Evolutionary conservation across 1,140 invertebrate species (phyloP).

Genomic region (Cotesia vestalis): DNA sequence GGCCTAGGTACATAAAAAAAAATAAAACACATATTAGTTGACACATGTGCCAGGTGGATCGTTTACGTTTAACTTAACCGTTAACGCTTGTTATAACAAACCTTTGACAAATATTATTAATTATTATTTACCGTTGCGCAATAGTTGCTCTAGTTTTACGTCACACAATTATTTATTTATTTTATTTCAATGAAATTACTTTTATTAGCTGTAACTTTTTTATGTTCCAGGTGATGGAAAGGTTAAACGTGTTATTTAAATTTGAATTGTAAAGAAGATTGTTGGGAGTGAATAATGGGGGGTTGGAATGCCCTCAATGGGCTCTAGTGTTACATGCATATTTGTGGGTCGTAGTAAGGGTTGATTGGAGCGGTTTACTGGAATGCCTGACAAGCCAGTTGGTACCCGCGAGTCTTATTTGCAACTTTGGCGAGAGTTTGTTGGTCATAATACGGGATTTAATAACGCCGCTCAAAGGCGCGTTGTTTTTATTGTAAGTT

Average conservation of each 20-base stretch:
- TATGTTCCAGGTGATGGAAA: too few relatives aligned
- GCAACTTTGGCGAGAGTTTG: slow-evolving; percentile 55
- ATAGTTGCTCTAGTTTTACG: too few relatives aligned
- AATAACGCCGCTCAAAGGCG: slow-evolving; percentile 31
- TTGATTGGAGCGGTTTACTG: neutral
- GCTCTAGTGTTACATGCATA: too few relatives aligned
- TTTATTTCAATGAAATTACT: too few relatives aligned
- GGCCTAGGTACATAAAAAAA: neutral
- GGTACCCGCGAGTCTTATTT: slow-evolving; percentile 45
- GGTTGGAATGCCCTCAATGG: too few relatives aligned
- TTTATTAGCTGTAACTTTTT: too few relatives aligned
- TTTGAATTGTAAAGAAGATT: too few relatives aligned
- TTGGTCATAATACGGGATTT: slow-evolving; percentile 37
- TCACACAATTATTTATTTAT: too few relatives aligned
- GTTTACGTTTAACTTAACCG: neutral
- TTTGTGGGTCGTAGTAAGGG: neutral
- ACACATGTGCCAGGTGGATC: slow-evolving; percentile 11
- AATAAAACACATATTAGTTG: neutral
- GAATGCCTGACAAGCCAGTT: slow-evolving; percentile 32
- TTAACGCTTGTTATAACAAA: neutral
- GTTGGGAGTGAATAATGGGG: too few relatives aligned
- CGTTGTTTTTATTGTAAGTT: slow-evolving; percentile 42
- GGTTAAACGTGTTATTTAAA: too few relatives aligned
- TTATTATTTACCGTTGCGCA: slow-evolving; percentile 11
- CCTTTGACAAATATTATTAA: slow-evolving; percentile 5